A percentile compares a stretch with the other conserved stretches of the same genome.
phyloP scores from a whole-genome alignment of 1,140 invertebrate species.

The Caenorhabditis brenneri region DNA sequence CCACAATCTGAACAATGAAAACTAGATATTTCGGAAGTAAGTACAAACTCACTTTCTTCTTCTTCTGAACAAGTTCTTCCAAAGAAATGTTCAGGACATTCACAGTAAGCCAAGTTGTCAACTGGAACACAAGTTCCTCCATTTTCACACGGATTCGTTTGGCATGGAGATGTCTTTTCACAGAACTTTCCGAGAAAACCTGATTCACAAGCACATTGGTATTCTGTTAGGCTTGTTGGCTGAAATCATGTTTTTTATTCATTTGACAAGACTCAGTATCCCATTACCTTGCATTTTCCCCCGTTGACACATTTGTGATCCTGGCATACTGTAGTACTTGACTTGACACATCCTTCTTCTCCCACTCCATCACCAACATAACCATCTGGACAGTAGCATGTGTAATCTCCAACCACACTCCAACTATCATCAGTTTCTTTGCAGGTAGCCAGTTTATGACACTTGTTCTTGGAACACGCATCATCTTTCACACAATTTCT shows the following conservation, averaged over 20 bases:
- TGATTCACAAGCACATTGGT: constrained; percentile 16
- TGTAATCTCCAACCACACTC: constrained; percentile 59
- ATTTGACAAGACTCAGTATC: background rate
- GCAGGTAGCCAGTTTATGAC: constrained; percentile 71
- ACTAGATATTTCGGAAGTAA: too few species aligned
- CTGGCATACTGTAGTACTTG: background rate
- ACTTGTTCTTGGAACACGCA: constrained; percentile 71
- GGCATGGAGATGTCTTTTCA: constrained; percentile 42
- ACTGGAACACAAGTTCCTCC: constrained; percentile 45
- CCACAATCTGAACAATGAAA: constrained; percentile 18
- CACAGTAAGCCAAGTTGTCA: constrained; percentile 60
- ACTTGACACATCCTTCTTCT: constrained; percentile 66
- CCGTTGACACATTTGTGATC: constrained; percentile 60
- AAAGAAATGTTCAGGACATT: constrained; percentile 69
- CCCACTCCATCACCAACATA: constrained; percentile 72
- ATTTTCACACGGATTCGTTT: constrained; percentile 45
- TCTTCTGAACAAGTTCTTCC: constrained; percentile 68
- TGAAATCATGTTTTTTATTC: constrained; percentile 20
- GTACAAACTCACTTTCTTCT: constrained; percentile 53
- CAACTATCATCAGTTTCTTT: constrained; percentile 57
- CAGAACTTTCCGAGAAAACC: constrained; percentile 36
- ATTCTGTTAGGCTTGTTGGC: background rate
- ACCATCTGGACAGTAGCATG: constrained; percentile 71
- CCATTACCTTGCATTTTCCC: constrained; percentile 71
- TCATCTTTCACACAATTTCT: constrained; percentile 70